Evolutionary conservation across 92 coral and sea anemone genomes (phyloP).

Genomic region (Epizoanthus rinbou): DNA sequence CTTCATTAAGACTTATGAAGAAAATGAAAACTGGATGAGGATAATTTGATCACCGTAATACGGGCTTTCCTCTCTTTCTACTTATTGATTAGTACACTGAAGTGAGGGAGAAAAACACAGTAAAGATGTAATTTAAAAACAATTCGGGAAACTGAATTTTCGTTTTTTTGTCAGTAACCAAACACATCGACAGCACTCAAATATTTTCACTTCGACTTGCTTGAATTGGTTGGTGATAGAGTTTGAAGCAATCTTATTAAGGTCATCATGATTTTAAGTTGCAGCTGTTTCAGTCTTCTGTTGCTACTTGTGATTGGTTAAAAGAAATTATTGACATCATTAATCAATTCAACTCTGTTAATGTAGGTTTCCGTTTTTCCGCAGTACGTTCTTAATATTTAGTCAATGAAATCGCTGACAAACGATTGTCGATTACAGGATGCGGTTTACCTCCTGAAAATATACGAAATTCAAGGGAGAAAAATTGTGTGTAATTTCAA

Average conservation of each 20-base stretch:
- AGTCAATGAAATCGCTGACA: neutral
- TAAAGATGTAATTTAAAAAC: neutral
- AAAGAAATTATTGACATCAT: neutral
- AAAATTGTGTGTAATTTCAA: neutral
- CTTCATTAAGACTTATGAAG: conserved; percentile 5
- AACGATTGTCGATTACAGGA: neutral
- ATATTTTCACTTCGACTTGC: too few relatives aligned
- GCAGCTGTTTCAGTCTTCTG: conserved; percentile 1
- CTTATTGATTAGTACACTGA: neutral
- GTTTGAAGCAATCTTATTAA: conserved; percentile 41
- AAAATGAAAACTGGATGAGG: neutral
- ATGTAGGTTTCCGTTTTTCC: conserved; percentile 31
- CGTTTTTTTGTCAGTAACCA: conserved; percentile 11
- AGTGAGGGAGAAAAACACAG: neutral
- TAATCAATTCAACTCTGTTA: neutral
- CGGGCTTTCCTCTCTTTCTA: neutral
- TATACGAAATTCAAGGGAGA: neutral
- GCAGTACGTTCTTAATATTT: conserved; percentile 22
- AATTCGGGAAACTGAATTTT: neutral
- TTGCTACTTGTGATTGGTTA: conserved; percentile 29
- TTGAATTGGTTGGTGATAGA: neutral
- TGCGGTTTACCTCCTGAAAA: neutral
- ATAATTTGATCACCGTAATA: neutral
- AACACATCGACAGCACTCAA: conserved; percentile 13
- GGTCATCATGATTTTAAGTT: neutral